These are phyloP conservation scores for Ictalurus punctatus DNA, from an alignment of 2,113 vertebrate species.

Conservation along the genomic window DNA sequence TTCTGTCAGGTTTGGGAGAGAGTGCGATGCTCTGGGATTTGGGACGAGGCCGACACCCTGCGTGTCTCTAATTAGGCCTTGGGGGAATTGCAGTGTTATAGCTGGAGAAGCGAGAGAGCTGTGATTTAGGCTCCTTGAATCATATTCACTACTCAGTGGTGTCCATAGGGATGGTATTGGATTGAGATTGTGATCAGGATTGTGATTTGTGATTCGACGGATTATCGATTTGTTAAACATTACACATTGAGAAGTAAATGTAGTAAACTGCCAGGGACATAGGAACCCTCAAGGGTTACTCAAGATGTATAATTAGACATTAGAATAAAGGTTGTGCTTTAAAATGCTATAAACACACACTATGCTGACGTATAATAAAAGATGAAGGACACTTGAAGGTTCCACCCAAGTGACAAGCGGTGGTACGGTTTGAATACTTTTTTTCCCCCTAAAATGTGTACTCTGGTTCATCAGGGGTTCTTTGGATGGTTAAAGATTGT, in stretches of 20 bases:
- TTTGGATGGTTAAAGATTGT: background rate
- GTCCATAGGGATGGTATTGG: background rate
- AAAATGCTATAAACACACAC: background rate
- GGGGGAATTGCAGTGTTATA: slow-evolving; percentile 33
- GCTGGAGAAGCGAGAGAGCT: slow-evolving; percentile 27
- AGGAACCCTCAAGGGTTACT: background rate
- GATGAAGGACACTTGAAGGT: background rate
- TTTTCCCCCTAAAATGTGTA: background rate
- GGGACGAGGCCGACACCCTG: slow-evolving; percentile 42
- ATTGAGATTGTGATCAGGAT: background rate
- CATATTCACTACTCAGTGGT: background rate
- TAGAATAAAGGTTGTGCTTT: background rate
- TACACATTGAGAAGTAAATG: background rate
- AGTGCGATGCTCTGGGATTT: slow-evolving; percentile 37
- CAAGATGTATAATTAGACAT: background rate
- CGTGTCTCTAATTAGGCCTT: slow-evolving; percentile 48
- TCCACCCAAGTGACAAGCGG: background rate
- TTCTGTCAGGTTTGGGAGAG: slow-evolving; percentile 33
- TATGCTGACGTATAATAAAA: background rate
- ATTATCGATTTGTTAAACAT: background rate
- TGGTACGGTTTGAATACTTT: too few species aligned
- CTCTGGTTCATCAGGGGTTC: background rate
- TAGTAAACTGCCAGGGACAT: background rate
- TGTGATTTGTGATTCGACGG: background rate
- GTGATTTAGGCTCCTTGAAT: background rate